phyloP scores from a whole-genome alignment of 2,113 vertebrate species.

The Hypocryptadius cinnamomeus region DNA sequence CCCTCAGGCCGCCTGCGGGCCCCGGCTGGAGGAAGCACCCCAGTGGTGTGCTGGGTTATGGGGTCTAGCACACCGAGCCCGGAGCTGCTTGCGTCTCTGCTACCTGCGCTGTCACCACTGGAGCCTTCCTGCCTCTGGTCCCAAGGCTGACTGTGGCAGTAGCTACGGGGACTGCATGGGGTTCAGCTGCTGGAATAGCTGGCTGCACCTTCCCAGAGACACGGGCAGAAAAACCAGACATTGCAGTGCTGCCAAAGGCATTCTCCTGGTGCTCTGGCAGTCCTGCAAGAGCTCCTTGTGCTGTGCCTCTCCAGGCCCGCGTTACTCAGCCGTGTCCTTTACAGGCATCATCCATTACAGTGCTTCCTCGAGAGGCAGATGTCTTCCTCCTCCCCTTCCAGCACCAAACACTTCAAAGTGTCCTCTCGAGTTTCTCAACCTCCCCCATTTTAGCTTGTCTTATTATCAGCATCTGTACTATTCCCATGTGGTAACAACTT shows the following conservation, averaged over 20 bases:
- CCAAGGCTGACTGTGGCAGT: background rate
- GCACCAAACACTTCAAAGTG: background rate
- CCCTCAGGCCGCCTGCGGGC: background rate
- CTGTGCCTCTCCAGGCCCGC: fast-evolving
- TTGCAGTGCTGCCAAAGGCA: background rate
- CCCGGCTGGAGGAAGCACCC: fast-evolving
- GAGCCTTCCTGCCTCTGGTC: background rate
- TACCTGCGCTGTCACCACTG: background rate
- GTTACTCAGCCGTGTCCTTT: background rate
- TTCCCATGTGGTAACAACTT: background rate
- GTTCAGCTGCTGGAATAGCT: background rate
- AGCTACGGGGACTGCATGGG: fast-evolving
- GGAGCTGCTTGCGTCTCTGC: background rate
- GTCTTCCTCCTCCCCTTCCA: background rate
- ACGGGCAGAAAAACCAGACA: too few relatives aligned
- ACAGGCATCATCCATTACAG: background rate
- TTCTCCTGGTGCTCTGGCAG: background rate
- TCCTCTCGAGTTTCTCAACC: background rate
- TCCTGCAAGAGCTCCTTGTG: background rate
- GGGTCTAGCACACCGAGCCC: too few relatives aligned
- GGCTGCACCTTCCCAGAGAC: background rate
- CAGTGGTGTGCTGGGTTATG: fast-evolving
- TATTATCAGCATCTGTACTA: background rate
- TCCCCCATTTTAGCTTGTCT: background rate
- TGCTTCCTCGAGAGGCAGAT: background rate